Evolutionary conservation across 2,888 invertebrate genomes (phyloP).

Genomic region (Galeruca laticollis): DNA sequence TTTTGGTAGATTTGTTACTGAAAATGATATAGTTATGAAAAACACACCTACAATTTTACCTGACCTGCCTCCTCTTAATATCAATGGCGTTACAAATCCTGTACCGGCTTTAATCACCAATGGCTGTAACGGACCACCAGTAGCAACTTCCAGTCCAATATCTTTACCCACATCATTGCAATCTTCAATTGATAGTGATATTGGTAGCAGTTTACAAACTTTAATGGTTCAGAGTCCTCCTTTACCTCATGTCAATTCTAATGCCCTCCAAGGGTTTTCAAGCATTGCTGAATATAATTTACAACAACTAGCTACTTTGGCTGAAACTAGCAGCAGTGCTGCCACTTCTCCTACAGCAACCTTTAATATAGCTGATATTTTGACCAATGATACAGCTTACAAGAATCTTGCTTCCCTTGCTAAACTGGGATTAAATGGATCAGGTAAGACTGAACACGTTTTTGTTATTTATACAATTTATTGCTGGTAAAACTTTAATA

Average conservation of each 20-base stretch:
- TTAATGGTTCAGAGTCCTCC: slow-evolving; percentile 61
- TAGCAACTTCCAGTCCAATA: slow-evolving; percentile 78
- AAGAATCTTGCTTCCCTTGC: slow-evolving; percentile 92
- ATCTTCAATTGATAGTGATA: slow-evolving; percentile 84
- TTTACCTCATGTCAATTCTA: slow-evolving; percentile 55
- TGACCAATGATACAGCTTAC: slow-evolving; percentile 84
- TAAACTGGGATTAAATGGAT: slow-evolving; percentile 79
- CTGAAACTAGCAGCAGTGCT: slow-evolving; percentile 72
- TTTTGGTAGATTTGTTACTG: slow-evolving; percentile 81
- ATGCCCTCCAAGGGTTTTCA: slow-evolving; percentile 69
- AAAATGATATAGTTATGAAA: slow-evolving; percentile 62
- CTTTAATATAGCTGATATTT: slow-evolving; percentile 82
- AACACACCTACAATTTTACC: slow-evolving; percentile 67
- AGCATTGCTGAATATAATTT: slow-evolving; percentile 90
- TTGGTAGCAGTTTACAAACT: slow-evolving; percentile 63
- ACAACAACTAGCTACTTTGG: slow-evolving; percentile 85
- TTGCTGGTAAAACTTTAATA: too few species aligned
- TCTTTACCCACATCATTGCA: slow-evolving; percentile 78
- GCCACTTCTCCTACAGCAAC: slow-evolving; percentile 67
- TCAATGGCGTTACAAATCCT: slow-evolving; percentile 52
- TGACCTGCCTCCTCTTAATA: slow-evolving; percentile 59
- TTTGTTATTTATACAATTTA: too few species aligned
- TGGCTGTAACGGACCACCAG: slow-evolving; percentile 65
- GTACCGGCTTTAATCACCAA: slow-evolving; percentile 54
- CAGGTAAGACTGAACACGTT: slow-evolving; percentile 66